These are phyloP conservation scores for Sprattus sprattus DNA, from an alignment of 2,113 vertebrate genomes.

Conservation along the genomic window DNA sequence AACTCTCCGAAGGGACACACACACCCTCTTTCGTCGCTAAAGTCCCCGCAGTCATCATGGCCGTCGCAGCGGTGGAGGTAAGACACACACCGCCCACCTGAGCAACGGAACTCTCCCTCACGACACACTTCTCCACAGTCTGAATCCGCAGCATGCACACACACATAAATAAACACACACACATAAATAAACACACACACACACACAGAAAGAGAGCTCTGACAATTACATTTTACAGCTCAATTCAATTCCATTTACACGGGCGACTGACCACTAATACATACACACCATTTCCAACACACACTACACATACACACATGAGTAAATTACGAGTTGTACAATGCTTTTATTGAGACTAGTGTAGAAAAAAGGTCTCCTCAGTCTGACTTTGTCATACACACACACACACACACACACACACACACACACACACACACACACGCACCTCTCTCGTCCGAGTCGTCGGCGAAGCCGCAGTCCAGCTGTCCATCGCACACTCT, in stretches of 20 bases:
- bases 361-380: background rate
- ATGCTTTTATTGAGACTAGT: background rate
- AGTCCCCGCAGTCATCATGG: conserved; percentile 82
- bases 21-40: conserved; percentile 80
- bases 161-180: background rate
- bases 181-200: background rate
- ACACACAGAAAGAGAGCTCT: background rate
- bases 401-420: background rate
- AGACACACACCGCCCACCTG: conserved; percentile 73
- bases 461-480: conserved; percentile 79
- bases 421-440: background rate
- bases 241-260: background rate
- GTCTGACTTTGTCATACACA: background rate
- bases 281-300: background rate
- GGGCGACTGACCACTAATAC: background rate
- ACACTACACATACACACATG: too few relatives aligned
- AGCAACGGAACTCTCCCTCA: conserved; percentile 76
- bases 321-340: too few relatives aligned
- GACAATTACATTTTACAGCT: background rate
- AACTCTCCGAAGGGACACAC: conserved; percentile 70
- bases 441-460: conserved; percentile 76
- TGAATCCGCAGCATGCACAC: conserved; percentile 47
- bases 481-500: conserved; percentile 71
- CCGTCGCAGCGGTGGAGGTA: conserved; percentile 80
- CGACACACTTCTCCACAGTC: conserved; percentile 78